Evolutionary conservation across 2,797 vertebrate species (phyloP).

Genomic region (Sardinella longiceps): DNA sequence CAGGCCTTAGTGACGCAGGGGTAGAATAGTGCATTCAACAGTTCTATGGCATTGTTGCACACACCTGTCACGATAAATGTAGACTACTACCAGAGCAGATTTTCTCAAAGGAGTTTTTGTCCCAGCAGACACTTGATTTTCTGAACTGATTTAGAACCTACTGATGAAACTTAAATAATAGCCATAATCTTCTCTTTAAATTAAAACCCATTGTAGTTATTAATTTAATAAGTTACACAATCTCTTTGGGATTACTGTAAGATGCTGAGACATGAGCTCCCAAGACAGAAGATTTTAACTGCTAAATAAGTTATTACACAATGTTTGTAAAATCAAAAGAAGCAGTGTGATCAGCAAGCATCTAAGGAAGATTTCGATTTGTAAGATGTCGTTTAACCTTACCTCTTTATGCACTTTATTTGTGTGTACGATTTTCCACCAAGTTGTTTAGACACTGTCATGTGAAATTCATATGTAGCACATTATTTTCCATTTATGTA

Average conservation of each 20-base stretch:
- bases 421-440: not conserved
- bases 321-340: not conserved
- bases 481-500: no score
- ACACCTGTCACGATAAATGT: slow-evolving; percentile 51
- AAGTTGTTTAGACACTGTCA: not conserved
- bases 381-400: not conserved
- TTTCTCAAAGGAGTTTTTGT: not conserved
- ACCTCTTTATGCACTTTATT: not conserved
- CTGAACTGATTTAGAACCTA: not conserved
- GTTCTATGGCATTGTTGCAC: slow-evolving; percentile 51
- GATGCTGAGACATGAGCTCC: not conserved
- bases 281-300: not conserved
- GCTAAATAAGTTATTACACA: no score
- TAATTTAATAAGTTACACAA: not conserved
- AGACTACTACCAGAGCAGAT: not conserved
- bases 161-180: no score
- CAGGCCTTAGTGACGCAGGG: not conserved
- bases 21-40: not conserved
- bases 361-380: not conserved
- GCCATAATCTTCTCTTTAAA: no score
- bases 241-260: not conserved
- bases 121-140: not conserved
- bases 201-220: not conserved
- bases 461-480: not conserved
- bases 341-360: not conserved